Percentiles rank a stretch among this genome's conserved stretches.
These are phyloP conservation scores for Cosmopolites sordidus DNA, from an alignment of 2,888 invertebrate genomes.

Conservation along the genomic window DNA sequence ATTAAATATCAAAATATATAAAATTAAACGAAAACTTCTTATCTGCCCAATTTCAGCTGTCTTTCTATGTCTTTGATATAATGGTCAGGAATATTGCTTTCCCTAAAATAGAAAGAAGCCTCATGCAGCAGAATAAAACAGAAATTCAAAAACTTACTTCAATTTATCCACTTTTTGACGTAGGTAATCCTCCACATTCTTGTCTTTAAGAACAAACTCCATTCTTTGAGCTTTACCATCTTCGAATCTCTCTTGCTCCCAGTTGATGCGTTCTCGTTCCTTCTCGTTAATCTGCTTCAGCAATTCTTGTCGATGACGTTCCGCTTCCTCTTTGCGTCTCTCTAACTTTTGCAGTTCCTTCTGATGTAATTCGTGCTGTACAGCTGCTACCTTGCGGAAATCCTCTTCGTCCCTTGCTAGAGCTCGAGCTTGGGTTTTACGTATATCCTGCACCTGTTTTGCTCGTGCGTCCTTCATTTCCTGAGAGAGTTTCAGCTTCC, in stretches of 20 bases:
- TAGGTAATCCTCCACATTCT: constrained; percentile 51
- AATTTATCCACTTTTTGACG: constrained; percentile 57
- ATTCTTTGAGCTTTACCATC: constrained; percentile 62
- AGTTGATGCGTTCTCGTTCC: constrained; percentile 59
- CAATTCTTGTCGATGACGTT: constrained; percentile 59
- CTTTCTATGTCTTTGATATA: constrained; percentile 43
- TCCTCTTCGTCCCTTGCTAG: constrained; percentile 57
- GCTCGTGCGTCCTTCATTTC: constrained; percentile 49
- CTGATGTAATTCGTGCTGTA: constrained; percentile 46
- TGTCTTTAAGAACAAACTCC: constrained; percentile 57
- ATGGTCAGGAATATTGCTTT: constrained; percentile 38
- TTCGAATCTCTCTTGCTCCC: constrained; percentile 60
- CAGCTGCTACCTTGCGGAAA: constrained; percentile 48
- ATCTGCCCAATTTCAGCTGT: constrained; percentile 31
- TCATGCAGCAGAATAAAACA: neutral
- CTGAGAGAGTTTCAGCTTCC: constrained; percentile 53
- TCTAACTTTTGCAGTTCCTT: constrained; percentile 47
- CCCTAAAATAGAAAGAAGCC: constrained; percentile 35
- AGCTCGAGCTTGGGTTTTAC: constrained; percentile 62
- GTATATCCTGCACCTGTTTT: constrained; percentile 51
- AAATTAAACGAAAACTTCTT: too few relatives aligned
- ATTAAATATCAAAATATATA: too few relatives aligned
- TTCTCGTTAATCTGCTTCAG: constrained; percentile 68
- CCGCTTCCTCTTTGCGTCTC: constrained; percentile 47
- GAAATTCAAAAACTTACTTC: constrained; percentile 41